A percentile compares a stretch with the other conserved stretches of the same genome.
These are phyloP conservation scores for Criorhina ranunculi DNA, from an alignment of 2,888 invertebrate species.

Conservation along the genomic window DNA sequence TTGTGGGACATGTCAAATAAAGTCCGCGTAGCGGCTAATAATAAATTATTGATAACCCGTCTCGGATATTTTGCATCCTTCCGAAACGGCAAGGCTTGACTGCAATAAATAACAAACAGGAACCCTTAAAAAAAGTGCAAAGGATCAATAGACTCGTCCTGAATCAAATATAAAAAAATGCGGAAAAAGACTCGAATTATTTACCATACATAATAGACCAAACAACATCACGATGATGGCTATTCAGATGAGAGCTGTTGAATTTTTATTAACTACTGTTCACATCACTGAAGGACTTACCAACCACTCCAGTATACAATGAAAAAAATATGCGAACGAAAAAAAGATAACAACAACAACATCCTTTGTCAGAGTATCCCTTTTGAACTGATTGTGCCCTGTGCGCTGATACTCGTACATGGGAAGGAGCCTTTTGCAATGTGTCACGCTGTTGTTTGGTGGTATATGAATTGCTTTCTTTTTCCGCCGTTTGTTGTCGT, in stretches of 20 bases:
- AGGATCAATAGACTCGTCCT: constrained; percentile 38
- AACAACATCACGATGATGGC: constrained; percentile 72
- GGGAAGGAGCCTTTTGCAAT: constrained; percentile 57
- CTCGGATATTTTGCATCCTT: constrained; percentile 46
- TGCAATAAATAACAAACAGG: constrained; percentile 64
- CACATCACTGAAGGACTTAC: constrained; percentile 69
- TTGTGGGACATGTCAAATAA: constrained; percentile 10
- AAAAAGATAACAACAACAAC: constrained; percentile 56
- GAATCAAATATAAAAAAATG: constrained; percentile 26
- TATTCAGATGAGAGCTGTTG: constrained; percentile 76
- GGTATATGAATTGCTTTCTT: constrained; percentile 74
- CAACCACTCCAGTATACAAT: constrained; percentile 63
- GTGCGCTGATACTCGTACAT: constrained; percentile 53
- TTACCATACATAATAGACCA: constrained; percentile 75
- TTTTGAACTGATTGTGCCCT: constrained; percentile 61
- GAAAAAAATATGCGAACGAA: constrained; percentile 51
- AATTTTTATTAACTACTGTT: constrained; percentile 77
- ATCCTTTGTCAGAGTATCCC: constrained; percentile 69
- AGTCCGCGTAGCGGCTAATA: constrained; percentile 26
- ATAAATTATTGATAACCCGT: constrained; percentile 57
- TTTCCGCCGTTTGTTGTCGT: constrained; percentile 73
- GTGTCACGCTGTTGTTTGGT: constrained; percentile 63
- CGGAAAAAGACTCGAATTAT: constrained; percentile 65
- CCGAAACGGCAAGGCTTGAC: constrained; percentile 47
- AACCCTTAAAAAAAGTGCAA: constrained; percentile 56